These are phyloP conservation scores for Ptyas mucosa DNA, from an alignment of 2,113 vertebrate species.

Conservation along the genomic window DNA sequence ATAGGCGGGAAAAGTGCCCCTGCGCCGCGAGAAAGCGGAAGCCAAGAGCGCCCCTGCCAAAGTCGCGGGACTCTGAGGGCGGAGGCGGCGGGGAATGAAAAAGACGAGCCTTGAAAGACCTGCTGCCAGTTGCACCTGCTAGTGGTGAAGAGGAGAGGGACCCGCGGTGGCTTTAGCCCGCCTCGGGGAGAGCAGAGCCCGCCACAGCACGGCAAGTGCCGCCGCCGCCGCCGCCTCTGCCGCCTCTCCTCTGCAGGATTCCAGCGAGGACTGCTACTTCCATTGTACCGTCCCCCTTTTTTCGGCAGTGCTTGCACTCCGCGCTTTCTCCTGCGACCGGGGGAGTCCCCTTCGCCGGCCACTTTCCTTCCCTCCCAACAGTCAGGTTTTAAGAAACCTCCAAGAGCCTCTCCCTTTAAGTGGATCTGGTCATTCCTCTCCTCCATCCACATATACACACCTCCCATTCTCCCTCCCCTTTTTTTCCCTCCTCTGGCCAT, in stretches of 20 bases:
- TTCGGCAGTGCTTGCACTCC: background rate
- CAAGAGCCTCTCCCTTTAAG: conserved; percentile 61
- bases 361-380: conserved; percentile 31
- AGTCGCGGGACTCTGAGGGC: background rate
- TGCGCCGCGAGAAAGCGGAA: background rate
- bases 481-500: conserved; percentile 56
- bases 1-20: background rate
- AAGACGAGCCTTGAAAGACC: background rate
- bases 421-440: conserved; percentile 56
- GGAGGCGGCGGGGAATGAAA: background rate
- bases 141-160: conserved; percentile 28
- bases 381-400: conserved; percentile 47
- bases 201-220: conserved; percentile 5
- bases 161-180: conserved; percentile 40
- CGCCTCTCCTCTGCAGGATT: conserved; percentile 51
- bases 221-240: conserved; percentile 39
- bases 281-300: conserved; percentile 43
- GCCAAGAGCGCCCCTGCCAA: background rate
- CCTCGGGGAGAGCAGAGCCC: conserved; percentile 28
- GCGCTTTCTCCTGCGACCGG: conserved; percentile 28
- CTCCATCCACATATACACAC: background rate
- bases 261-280: conserved; percentile 49
- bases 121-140: conserved; percentile 38
- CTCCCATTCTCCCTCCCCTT: conserved; percentile 60
- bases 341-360: conserved; percentile 39